These are phyloP conservation scores for Argopecten irradians DNA, from an alignment of 1,140 invertebrate genomes.

Conservation along the genomic window DNA sequence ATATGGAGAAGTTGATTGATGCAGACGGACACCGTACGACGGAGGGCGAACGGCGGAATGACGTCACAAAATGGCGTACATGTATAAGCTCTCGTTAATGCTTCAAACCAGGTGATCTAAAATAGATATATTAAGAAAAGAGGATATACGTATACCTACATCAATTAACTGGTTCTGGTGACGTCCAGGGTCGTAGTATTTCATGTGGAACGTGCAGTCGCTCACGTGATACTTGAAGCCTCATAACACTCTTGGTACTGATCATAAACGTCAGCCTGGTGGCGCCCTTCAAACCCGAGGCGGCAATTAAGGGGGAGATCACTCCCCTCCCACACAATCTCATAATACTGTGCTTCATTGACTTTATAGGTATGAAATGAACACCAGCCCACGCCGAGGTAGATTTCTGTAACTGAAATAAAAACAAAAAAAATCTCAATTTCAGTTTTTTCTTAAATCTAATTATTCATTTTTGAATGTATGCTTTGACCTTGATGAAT, in stretches of 20 bases:
- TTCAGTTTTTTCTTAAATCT: too few species aligned
- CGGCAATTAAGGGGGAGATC: background rate
- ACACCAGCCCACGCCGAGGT: background rate
- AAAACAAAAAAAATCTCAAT: too few species aligned
- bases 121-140: too few species aligned
- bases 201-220: conserved; percentile 7
- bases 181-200: conserved; percentile 4
- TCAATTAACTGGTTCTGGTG: background rate
- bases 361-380: background rate
- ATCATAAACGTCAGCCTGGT: background rate
- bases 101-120: too few species aligned
- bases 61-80: too few species aligned
- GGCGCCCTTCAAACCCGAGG: background rate
- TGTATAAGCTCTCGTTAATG: too few species aligned
- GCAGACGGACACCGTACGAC: too few species aligned
- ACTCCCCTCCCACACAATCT: conserved; percentile 12
- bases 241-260: background rate
- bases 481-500: too few species aligned
- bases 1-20: too few species aligned
- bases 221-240: background rate
- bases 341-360: background rate
- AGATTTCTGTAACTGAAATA: background rate
- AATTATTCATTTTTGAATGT: too few species aligned
- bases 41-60: too few species aligned
- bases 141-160: background rate